Evolutionary conservation across 2,797 vertebrate genomes (phyloP), one percentile per base, ranked within the genome.

Genomic region (Coracias cyanogaster): DNA sequence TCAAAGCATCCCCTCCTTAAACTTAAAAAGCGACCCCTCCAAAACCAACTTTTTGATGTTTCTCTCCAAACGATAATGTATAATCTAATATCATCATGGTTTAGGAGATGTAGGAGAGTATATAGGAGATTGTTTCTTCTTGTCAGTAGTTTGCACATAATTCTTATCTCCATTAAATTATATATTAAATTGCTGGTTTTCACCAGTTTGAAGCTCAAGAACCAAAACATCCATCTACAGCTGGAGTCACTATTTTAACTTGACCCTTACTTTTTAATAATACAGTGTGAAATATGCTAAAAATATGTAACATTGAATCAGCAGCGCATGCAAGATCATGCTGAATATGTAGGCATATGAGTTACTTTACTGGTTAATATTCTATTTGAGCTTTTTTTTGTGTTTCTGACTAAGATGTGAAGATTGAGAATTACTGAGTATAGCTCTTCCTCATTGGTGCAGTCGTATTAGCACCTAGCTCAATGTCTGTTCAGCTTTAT

Each of bases 141-240:
- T 25, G 4, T 54, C 55, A 51, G 22, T 31, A 60, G 39, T 33
- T 39, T 45, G 11, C 33, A 39, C 28, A 17, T 28, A 55, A 46
- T 61, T 48, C 35, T 81, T 85, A 83, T 31, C 52, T 60, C 65
- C 28, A 52, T 55, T 81, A 81, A 41, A 12, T 45, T 77, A 26
- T 52, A 41, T 64, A 54, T 45, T 70, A 94, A 96, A 86, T 43
- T 71, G 6, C 33, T 90, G 43, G 6, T 94, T 98, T 98, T 95
- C 86, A 97, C 60, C 93, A 96, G 41, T 91, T 96, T 77, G 95
- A 92, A 96, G 82, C 66, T 85, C 94, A 93, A 91, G 90, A 96
- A 64, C 33, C 82, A 51, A 84, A 46, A 17, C 15, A 78, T 55
- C 57, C 26, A n/a, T 49, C 95, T 82, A 94, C 54, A 91, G 31